These are phyloP conservation scores for Lissonota sp. DNA, from an alignment of 2,888 invertebrate species.

Conservation along the genomic window DNA sequence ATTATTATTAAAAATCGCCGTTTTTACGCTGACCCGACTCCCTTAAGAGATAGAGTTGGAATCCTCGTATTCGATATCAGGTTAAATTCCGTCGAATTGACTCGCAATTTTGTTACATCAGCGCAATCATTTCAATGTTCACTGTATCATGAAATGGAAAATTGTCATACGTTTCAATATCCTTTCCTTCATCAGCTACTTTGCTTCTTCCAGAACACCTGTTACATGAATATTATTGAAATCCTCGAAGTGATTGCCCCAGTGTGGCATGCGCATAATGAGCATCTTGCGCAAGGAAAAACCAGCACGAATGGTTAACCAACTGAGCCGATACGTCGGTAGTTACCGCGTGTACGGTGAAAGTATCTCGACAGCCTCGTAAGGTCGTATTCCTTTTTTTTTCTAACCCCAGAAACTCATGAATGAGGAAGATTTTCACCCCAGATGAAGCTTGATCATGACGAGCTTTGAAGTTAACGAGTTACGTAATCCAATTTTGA, in stretches of 20 bases:
- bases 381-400: too few relatives aligned
- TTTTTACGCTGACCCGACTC: too few relatives aligned
- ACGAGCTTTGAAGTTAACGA: too few relatives aligned
- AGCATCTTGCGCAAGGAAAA: conserved; percentile 49
- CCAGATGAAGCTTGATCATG: too few relatives aligned
- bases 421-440: too few relatives aligned
- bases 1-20: too few relatives aligned
- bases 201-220: not conserved
- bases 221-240: conserved; percentile 12
- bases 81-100: too few relatives aligned
- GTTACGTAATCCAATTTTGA: too few relatives aligned
- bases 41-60: too few relatives aligned
- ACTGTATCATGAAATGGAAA: not conserved
- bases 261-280: conserved; percentile 33
- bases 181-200: not conserved
- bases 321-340: not conserved
- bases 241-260: not conserved
- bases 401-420: too few relatives aligned
- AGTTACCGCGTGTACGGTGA: conserved; percentile 37
- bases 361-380: conserved; percentile 30
- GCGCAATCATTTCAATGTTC: not conserved
- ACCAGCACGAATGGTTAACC: conserved; percentile 20
- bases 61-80: too few relatives aligned
- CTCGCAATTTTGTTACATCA: not conserved
- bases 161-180: too few relatives aligned